Conservation (phyloP, 2,888 invertebrate genomes). For the Drosophila incognita region DNA sequence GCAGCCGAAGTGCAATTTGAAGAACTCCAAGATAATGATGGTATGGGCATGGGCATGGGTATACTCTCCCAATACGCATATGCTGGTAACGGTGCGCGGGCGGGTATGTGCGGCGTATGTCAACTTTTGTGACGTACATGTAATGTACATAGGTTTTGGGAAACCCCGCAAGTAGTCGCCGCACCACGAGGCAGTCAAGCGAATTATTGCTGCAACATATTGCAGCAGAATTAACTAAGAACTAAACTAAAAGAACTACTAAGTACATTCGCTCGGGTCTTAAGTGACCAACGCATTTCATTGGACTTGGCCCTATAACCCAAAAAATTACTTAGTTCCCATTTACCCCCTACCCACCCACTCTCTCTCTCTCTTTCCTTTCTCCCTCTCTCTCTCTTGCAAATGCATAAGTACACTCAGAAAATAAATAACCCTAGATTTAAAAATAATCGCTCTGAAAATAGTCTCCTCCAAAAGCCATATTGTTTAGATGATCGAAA, state of each 20-base stretch:
- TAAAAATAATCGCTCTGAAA: not conserved
- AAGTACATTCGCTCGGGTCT: conserved; percentile 52
- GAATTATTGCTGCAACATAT: conserved; percentile 65
- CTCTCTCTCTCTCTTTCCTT: not conserved
- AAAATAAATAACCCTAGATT: not conserved
- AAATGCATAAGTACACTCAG: not conserved
- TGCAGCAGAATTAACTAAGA: conserved; percentile 49
- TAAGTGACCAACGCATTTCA: conserved; percentile 57
- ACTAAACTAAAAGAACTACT: conserved; percentile 29
- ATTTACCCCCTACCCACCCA: not conserved
- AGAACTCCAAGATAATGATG: conserved; percentile 18
- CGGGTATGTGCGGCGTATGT: not conserved
- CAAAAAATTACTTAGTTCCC: conserved; percentile 41
- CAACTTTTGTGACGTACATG: not conserved
- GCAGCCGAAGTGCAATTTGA: conserved; percentile 11
- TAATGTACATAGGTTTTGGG: conserved; percentile 21
- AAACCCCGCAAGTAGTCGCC: conserved; percentile 63
- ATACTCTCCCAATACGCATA: not conserved
- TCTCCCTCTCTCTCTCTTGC: not conserved
- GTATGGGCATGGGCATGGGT: not conserved
- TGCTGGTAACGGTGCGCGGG: not conserved
- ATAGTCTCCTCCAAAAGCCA: not conserved
- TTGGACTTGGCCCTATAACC: conserved; percentile 66
- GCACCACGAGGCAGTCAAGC: conserved; percentile 53
- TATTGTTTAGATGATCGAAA: not conserved